phyloP scores from a whole-genome alignment of 2,888 invertebrate species.

The Hartigia nigra region DNA sequence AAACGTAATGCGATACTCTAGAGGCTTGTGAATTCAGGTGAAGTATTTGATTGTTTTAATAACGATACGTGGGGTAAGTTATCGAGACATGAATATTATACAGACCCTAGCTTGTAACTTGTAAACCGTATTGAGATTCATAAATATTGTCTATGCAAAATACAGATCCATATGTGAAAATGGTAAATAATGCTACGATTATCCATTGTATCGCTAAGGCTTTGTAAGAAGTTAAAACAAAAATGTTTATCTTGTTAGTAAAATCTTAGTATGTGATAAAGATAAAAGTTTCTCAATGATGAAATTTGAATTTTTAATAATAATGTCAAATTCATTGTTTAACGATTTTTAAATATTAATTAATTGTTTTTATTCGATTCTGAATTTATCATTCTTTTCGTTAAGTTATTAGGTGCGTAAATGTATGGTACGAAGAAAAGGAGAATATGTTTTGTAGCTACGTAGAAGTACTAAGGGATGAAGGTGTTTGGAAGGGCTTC shows the following conservation, averaged over 20 bases:
- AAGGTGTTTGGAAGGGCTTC: neutral
- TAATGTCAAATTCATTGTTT: neutral
- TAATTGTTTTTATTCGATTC: neutral
- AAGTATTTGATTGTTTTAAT: neutral
- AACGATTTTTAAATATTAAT: neutral
- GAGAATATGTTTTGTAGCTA: neutral
- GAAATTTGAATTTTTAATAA: neutral
- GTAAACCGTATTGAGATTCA: neutral
- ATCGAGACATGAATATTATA: neutral
- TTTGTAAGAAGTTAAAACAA: neutral
- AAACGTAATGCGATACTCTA: neutral
- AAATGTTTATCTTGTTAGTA: neutral
- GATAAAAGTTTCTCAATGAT: neutral
- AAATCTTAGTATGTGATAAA: neutral
- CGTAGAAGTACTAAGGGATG: neutral
- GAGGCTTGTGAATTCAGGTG: neutral
- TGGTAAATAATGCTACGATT: neutral
- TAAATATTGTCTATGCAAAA: neutral
- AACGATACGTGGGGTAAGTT: neutral
- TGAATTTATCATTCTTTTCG: neutral
- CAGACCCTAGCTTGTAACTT: neutral
- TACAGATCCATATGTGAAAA: neutral
- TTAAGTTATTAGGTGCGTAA: neutral
- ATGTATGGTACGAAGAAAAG: neutral
- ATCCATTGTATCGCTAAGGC: neutral